A percentile compares a stretch with the other conserved stretches of the same genome.
Conservation (phyloP, 2,113 vertebrate species). For the Datnioides undecimradiatus region DNA sequence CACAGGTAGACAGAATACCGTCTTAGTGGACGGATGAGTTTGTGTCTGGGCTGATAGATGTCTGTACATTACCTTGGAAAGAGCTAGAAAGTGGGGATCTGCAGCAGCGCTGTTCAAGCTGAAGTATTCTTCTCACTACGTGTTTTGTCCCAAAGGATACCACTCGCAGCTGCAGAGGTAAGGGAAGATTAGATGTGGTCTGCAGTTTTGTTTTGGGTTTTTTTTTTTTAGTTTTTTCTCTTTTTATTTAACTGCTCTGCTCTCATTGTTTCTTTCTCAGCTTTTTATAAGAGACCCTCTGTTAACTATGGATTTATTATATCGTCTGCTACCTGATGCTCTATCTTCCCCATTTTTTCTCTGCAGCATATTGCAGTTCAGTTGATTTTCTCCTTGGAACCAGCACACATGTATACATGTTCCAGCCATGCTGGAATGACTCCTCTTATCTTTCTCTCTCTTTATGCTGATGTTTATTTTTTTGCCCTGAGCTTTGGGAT, state of each 20-base stretch:
- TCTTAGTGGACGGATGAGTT: slow-evolving; percentile 26
- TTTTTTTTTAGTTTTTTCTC: no score
- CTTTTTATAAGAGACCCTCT: background rate
- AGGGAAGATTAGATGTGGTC: slow-evolving; percentile 38
- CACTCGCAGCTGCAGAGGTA: slow-evolving; percentile 69
- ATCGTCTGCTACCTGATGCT: background rate
- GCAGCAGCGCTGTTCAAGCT: slow-evolving; percentile 12
- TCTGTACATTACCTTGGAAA: slow-evolving; percentile 11
- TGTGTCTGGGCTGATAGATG: slow-evolving; percentile 24
- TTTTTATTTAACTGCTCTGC: slow-evolving; percentile 2
- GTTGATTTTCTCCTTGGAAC: slow-evolving; percentile 9
- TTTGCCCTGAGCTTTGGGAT: slow-evolving; percentile 24
- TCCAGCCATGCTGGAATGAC: background rate
- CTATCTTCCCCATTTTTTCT: background rate
- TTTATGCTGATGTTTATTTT: slow-evolving; percentile 11
- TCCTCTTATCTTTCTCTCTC: slow-evolving; percentile 13
- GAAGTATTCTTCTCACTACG: slow-evolving; percentile 27
- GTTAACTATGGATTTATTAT: background rate
- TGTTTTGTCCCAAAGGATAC: slow-evolving; percentile 59
- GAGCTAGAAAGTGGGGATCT: slow-evolving; percentile 27
- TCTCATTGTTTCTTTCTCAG: background rate
- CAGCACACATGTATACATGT: slow-evolving; percentile 7
- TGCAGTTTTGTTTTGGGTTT: background rate
- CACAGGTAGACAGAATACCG: slow-evolving; percentile 41
- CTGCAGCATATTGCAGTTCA: background rate